Base-by-base conservation (phyloP, 2,888 invertebrate genomes). In the Microplitis manilae region DNA sequence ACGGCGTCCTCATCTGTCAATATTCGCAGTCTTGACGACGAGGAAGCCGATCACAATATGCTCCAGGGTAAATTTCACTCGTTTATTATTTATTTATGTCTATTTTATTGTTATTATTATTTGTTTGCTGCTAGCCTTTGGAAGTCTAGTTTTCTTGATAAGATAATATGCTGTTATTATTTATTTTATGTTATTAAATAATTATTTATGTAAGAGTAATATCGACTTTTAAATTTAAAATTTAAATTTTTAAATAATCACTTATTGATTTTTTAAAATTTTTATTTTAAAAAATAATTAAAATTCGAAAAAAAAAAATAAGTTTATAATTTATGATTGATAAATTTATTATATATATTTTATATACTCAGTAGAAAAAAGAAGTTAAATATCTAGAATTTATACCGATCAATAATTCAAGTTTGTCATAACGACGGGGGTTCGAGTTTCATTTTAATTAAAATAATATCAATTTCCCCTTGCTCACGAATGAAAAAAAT, bases 31-130 rank as follows among this genome's bases (percentile, higher is more conserved):
- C 87, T 88, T 78, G 86, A 87, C 79, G 90, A 90, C 81, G 90
- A 90, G 79, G 89, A 89, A 79, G 85, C 86, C 79, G 88, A 90
- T 79, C 86, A 88, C 85, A 89, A 88, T 82, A 90, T 90, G 90
- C 88, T 90, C 38, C 90, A 90, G 87, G 90, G 90, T 90, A 89
- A 90, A 86, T 84, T 80, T 83, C 74, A 76, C 62, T 77, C 75
- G 78, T 64, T 30, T 74, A 64, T 15, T 69, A 74, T 68, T 20
- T 17, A 30, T 73, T 38, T 39, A n/a, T 20, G 41, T 61, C 50
- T 20, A n/a, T 71, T 30, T 59, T 59, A 72, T 72, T 20, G 39
- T 30, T 62, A 9, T 72, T 72, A 15, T 71, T 59, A 71, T 5
- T 68, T 39, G 8, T 20, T 13, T 9, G 50, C 50, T 50, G 8